phyloP scores from a whole-genome alignment of 2,888 invertebrate genomes.

The Dicycla oo region DNA sequence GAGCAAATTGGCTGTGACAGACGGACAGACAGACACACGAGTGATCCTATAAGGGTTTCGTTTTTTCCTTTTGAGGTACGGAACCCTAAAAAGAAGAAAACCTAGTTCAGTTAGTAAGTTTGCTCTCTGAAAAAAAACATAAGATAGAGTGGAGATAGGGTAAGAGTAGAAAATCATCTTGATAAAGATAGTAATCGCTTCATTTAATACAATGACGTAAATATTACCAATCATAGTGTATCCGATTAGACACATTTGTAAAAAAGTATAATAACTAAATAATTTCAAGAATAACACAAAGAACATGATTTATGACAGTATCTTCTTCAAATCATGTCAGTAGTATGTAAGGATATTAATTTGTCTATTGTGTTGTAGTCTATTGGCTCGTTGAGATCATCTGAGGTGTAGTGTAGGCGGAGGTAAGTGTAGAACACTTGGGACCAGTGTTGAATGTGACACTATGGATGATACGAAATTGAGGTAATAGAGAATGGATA shows the following conservation, averaged over 20 bases:
- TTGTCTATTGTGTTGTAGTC: conserved; percentile 44
- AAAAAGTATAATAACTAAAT: background rate
- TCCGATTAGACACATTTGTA: background rate
- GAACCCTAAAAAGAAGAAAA: background rate
- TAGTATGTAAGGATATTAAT: conserved; percentile 50
- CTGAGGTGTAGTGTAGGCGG: conserved; percentile 22
- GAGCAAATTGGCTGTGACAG: no score
- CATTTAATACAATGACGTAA: background rate
- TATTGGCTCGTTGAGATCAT: conserved; percentile 53
- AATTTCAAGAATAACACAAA: background rate
- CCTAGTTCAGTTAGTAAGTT: background rate
- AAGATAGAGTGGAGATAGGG: no score
- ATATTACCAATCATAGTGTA: background rate
- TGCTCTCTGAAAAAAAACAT: no score
- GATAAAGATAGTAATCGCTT: background rate
- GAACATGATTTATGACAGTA: conserved; percentile 19
- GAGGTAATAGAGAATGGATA: conserved; percentile 15
- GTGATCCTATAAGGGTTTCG: no score
- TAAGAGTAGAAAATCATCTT: background rate
- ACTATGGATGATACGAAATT: conserved; percentile 1
- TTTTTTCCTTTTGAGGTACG: no score
- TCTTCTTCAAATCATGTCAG: conserved; percentile 18
- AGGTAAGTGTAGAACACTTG: conserved; percentile 37
- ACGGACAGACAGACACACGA: no score
- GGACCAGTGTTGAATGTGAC: conserved; percentile 37